Percentiles rank a stretch among this genome's conserved stretches.
Conservation (phyloP, 2,113 vertebrate species). For the Gobiocypris rarus region DNA sequence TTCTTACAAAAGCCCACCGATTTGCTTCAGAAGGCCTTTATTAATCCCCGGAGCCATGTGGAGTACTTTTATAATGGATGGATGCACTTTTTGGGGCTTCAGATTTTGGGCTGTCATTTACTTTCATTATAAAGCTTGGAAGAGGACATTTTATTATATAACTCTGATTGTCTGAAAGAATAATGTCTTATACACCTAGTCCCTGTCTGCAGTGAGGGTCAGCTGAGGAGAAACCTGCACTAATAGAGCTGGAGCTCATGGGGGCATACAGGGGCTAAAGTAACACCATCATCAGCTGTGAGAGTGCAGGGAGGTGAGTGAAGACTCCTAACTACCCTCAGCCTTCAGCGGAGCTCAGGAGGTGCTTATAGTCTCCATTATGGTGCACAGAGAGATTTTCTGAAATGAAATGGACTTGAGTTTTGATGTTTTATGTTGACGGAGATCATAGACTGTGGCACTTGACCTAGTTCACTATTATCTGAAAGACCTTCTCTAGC, state of each 20-base stretch:
- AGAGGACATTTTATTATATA: no score
- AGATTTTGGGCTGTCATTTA: no score
- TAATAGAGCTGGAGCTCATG: slow-evolving; percentile 62
- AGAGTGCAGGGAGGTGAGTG: slow-evolving; percentile 35
- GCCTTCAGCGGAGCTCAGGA: slow-evolving; percentile 18
- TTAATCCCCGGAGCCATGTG: no score
- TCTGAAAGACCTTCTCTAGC: slow-evolving; percentile 7
- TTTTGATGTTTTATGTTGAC: slow-evolving; percentile 19
- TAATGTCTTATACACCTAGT: not conserved
- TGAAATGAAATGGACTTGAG: slow-evolving; percentile 33
- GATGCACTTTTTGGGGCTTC: no score
- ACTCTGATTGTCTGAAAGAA: no score
- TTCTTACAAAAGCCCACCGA: no score
- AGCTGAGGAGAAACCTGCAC: slow-evolving; percentile 35
- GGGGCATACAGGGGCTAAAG: slow-evolving; percentile 10
- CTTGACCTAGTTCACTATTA: not conserved
- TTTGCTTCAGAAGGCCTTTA: no score
- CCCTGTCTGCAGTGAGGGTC: slow-evolving; percentile 47
- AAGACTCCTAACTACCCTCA: slow-evolving; percentile 25
- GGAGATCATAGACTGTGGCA: slow-evolving; percentile 13
- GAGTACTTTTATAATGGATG: no score
- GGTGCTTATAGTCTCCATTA: slow-evolving; percentile 36
- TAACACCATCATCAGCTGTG: not conserved
- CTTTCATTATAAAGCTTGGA: no score
- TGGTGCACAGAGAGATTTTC: slow-evolving; percentile 12